Evolutionary conservation across 2,797 vertebrate genomes (phyloP).

Genomic region (Pantherophis vulpinus): DNA sequence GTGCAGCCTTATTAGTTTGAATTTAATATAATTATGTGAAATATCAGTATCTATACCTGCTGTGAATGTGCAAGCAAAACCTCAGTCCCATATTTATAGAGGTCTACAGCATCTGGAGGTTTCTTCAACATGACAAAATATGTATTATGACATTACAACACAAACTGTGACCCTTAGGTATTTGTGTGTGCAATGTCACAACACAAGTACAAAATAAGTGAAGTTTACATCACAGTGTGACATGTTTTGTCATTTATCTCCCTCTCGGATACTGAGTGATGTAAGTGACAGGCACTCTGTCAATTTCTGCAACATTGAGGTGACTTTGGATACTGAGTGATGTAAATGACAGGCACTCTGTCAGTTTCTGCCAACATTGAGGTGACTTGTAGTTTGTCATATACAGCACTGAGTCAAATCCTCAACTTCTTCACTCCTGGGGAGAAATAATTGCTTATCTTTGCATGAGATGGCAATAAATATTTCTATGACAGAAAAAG

Average conservation of each 20-base stretch:
- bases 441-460: not conserved
- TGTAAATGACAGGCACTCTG: not conserved
- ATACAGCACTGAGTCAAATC: not conserved
- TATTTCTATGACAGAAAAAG: not conserved
- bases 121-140: not conserved
- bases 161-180: not conserved
- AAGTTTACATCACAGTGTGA: not conserved
- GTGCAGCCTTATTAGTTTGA: not conserved
- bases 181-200: not conserved
- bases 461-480: not conserved
- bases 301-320: not conserved
- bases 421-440: not conserved
- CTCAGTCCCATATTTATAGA: not conserved
- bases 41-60: not conserved
- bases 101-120: not conserved
- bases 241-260: not conserved
- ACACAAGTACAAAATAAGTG: not conserved
- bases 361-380: not conserved
- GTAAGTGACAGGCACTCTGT: not conserved
- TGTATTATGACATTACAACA: not conserved
- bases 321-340: not conserved
- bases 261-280: not conserved
- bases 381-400: not conserved
- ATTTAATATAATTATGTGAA: not conserved
- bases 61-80: not conserved